phyloP scores from a whole-genome alignment of 1,140 invertebrate species.

The Camponotus pennsylvanicus region DNA sequence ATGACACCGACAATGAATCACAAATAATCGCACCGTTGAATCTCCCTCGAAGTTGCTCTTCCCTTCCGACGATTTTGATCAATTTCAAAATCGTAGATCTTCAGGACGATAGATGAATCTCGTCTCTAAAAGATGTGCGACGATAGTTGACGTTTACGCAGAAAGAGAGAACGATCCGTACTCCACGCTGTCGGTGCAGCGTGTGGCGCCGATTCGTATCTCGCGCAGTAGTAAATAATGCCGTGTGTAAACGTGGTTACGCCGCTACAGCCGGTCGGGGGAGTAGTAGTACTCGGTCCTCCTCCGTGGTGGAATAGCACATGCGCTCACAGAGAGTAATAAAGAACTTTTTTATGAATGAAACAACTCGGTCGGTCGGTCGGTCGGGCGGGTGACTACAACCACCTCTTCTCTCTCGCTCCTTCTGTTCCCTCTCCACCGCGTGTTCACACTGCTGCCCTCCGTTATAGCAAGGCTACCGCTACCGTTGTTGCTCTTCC shows the following conservation, averaged over 20 bases:
- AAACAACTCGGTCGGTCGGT: conserved; percentile 81
- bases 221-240: conserved; percentile 77
- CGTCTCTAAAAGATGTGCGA: not conserved
- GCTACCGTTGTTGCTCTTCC: conserved; percentile 16
- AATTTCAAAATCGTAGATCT: not conserved
- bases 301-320: conserved; percentile 82
- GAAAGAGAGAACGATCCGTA: conserved; percentile 59
- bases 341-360: conserved; percentile 87
- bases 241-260: conserved; percentile 79
- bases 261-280: conserved; percentile 68
- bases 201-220: conserved; percentile 73
- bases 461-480: conserved; percentile 53
- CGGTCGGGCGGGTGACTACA: conserved; percentile 14
- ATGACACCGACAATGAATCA: not conserved
- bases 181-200: conserved; percentile 69
- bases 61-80: no score
- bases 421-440: conserved; percentile 30
- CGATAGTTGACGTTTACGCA: not conserved
- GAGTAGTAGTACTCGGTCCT: conserved; percentile 71
- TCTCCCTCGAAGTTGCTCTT: not conserved
- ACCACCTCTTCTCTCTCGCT: conserved; percentile 43
- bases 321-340: conserved; percentile 85
- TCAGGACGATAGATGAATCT: no score
- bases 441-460: conserved; percentile 22
- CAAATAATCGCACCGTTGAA: not conserved